phyloP scores from a whole-genome alignment of 2,113 vertebrate genomes.

The Dicrurus megarhynchus region DNA sequence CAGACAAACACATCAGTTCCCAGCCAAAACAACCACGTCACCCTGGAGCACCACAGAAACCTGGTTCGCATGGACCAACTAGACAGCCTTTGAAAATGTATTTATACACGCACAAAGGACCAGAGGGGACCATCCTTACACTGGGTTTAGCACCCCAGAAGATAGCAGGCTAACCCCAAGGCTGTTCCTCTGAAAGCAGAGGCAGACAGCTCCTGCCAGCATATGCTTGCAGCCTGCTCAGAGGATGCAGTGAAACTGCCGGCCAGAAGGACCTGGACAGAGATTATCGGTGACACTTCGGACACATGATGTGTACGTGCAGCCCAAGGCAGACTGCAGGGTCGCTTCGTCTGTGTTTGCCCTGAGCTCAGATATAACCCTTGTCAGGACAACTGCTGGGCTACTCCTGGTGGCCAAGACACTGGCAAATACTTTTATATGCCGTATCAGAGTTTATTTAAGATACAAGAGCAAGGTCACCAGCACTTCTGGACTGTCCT shows the following conservation, averaged over 20 bases:
- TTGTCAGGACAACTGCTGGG: not conserved
- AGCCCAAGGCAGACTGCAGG: not conserved
- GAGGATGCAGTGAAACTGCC: not conserved
- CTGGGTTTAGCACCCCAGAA: not conserved
- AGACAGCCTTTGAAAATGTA: not conserved
- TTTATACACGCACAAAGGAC: not conserved
- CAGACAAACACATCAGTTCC: not conserved
- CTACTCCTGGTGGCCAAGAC: not conserved
- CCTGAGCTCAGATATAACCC: not conserved
- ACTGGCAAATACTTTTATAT: not conserved
- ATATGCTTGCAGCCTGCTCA: not conserved
- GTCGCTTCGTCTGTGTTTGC: not conserved
- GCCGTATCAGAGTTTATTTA: not conserved
- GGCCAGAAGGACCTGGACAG: not conserved
- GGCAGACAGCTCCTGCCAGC: not conserved
- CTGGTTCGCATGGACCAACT: not conserved
- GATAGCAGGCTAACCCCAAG: not conserved
- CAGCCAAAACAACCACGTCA: not conserved
- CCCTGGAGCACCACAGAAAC: not conserved
- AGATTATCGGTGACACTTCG: conserved; percentile 9
- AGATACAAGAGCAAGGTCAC: conserved; percentile 24
- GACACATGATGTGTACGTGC: conserved; percentile 8
- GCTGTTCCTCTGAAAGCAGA: not conserved
- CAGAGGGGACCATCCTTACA: not conserved
- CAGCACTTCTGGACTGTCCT: not conserved